Conservation (phyloP, 1,140 invertebrate genomes). For the Diachasma alloeum region DNA sequence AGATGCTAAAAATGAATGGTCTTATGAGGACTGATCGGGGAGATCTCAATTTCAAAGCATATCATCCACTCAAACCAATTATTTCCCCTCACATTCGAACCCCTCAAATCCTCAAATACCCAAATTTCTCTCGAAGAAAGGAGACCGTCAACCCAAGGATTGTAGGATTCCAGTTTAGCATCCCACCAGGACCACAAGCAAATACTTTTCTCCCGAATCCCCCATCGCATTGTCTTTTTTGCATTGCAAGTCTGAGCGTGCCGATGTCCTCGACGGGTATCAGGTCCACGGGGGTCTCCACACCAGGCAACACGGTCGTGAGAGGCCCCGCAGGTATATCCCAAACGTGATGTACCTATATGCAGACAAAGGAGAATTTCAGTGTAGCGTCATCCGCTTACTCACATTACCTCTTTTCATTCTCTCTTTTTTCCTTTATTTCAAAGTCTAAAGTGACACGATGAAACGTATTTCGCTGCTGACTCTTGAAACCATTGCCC, state of each 20-base stretch:
- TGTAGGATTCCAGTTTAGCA: background rate
- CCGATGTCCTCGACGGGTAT: background rate
- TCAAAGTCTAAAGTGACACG: background rate
- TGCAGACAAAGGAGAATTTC: constrained; percentile 15
- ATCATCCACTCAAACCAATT: too few relatives aligned
- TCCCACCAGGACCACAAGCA: background rate
- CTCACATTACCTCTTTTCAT: constrained; percentile 30
- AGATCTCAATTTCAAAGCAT: too few relatives aligned
- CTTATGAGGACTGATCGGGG: too few relatives aligned
- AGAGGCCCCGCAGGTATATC: background rate
- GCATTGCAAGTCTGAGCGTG: background rate
- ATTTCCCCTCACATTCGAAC: too few relatives aligned
- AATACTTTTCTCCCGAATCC: too few relatives aligned
- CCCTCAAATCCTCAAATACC: too few relatives aligned
- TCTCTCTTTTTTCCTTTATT: background rate
- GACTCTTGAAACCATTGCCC: background rate
- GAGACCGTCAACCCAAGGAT: background rate
- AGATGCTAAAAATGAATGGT: too few relatives aligned
- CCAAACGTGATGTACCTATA: background rate
- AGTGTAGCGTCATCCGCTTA: constrained; percentile 24
- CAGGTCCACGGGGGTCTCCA: background rate
- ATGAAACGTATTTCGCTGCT: constrained; percentile 1
- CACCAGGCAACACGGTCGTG: background rate
- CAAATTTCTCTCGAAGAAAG: background rate
- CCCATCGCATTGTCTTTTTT: background rate